These are phyloP conservation scores for Caenorhabditis virilis DNA, from an alignment of 2,888 invertebrate species.

Conservation along the genomic window DNA sequence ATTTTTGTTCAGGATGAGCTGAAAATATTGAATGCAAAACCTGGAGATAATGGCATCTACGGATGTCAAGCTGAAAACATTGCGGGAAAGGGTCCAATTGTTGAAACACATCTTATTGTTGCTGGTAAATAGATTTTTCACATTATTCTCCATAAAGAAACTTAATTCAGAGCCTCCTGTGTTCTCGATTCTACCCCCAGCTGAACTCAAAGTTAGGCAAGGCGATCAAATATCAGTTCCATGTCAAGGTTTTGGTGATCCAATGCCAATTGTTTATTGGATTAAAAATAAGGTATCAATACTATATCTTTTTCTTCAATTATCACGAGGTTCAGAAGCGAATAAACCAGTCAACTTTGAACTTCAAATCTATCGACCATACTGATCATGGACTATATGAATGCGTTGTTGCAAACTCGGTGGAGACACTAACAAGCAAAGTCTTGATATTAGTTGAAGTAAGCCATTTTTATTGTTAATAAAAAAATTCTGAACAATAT, in stretches of 20 bases:
- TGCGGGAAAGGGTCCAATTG: conserved; percentile 54
- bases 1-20: no score
- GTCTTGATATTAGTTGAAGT: conserved; percentile 55
- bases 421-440: conserved; percentile 47
- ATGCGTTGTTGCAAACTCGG: conserved; percentile 58
- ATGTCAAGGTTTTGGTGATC: conserved; percentile 64
- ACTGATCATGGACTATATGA: conserved; percentile 61
- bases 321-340: conserved; percentile 43
- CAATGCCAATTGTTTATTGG: conserved; percentile 64
- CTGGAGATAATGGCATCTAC: conserved; percentile 59
- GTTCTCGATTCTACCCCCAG: conserved; percentile 54
- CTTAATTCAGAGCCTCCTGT: conserved; percentile 51
- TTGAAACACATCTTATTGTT: conserved; percentile 62
- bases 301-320: background rate
- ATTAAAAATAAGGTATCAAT: conserved; percentile 50
- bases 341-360: conserved; percentile 42
- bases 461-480: background rate
- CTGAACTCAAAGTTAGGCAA: conserved; percentile 44
- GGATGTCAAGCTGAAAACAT: conserved; percentile 59
- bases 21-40: conserved; percentile 30
- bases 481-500: conserved; percentile 5
- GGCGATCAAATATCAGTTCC: conserved; percentile 51
- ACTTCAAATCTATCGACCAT: conserved; percentile 44
- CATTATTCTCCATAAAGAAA: background rate
- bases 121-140: conserved; percentile 42